phyloP scores from a whole-genome alignment of 2,888 invertebrate species.

The Theretra japonica region DNA sequence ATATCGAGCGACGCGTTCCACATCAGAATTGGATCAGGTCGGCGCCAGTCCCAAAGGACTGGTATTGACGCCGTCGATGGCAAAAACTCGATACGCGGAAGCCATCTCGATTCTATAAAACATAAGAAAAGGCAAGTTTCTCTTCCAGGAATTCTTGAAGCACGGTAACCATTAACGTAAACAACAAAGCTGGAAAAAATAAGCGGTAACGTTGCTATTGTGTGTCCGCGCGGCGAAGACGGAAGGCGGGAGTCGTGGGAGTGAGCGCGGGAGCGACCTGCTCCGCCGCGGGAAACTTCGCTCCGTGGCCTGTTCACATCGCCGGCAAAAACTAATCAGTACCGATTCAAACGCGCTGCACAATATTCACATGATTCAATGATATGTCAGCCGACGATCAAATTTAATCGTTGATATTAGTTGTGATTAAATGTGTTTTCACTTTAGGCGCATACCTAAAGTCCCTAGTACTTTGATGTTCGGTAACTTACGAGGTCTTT shows the following conservation, averaged over 20 bases:
- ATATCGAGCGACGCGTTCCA: slow-evolving; percentile 49
- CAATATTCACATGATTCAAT: slow-evolving; percentile 33
- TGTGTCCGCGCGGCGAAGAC: slow-evolving; percentile 68
- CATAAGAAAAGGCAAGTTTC: slow-evolving; percentile 70
- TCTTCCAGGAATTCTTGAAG: slow-evolving; percentile 74
- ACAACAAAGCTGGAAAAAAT: slow-evolving; percentile 75
- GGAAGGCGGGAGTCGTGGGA: slow-evolving; percentile 77
- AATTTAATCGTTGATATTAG: slow-evolving; percentile 10
- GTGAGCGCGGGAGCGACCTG: slow-evolving; percentile 64
- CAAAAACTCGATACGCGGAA: slow-evolving; percentile 73
- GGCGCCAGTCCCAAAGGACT: slow-evolving; percentile 59
- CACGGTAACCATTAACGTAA: slow-evolving; percentile 69
- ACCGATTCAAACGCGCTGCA: slow-evolving; percentile 47
- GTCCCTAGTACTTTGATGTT: slow-evolving; percentile 52
- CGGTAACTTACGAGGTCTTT: slow-evolving; percentile 59
- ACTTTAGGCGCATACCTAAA: neutral
- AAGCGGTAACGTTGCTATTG: slow-evolving; percentile 74
- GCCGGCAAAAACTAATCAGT: slow-evolving; percentile 29
- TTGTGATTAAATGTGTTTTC: slow-evolving; percentile 5
- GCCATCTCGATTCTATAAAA: slow-evolving; percentile 64
- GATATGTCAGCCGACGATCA: neutral
- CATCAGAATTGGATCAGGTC: slow-evolving; percentile 64
- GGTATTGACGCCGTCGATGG: slow-evolving; percentile 52
- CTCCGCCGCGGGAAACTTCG: slow-evolving; percentile 71
- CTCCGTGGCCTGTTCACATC: slow-evolving; percentile 60